Evolutionary conservation across 2,797 vertebrate species (phyloP), one percentile per base, ranked within the genome.

Genomic region (Taenioides sp.): DNA sequence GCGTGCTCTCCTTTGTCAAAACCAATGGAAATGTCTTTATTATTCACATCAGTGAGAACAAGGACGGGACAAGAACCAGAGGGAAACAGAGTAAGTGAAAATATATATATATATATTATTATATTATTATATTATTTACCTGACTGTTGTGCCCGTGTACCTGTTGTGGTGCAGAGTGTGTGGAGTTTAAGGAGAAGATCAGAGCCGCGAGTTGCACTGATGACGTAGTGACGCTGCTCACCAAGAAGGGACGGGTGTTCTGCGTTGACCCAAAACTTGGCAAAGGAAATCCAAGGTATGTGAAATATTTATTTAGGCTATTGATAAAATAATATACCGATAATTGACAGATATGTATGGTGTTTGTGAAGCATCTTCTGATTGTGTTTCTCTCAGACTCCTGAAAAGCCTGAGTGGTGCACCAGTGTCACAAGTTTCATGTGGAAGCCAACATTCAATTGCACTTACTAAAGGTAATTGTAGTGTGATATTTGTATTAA

Each of bases 391-490:
- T 23, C 31, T 62, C 78, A 92, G 91, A 16, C 55, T 69, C 0
- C 10, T 93, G 92, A 77, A 85, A 90, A 83, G 89, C 63, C 78
- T 96, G 79, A 84, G 86, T 65, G 89, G 94, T 73, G 92, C 90
- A 67, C 87, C 77, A 0, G 94, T 97, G 69, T 84, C 92, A 66
- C 96, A 97, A 81, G 94, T 96, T 73, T 94, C 95, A 68, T 97
- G 96, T 90, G 96, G 96, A 77, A 95, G 92, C 63, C 91, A 92
- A 81, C 96, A 97, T 80, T 95, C 95, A 77, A 81, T 97, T 67
- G 95, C 93, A 74, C 89, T 97, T 81, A 94, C 94, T 72, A 92
- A 94, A 93, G 96, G 96, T 97, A 94, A 72, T 11, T 9, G 9
- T 37, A 37, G 9, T 37, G 31, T 34, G 7, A 34, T 34, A 34